Evolutionary conservation across 2,797 vertebrate genomes (phyloP).

Genomic region (Girardinus metallicus): DNA sequence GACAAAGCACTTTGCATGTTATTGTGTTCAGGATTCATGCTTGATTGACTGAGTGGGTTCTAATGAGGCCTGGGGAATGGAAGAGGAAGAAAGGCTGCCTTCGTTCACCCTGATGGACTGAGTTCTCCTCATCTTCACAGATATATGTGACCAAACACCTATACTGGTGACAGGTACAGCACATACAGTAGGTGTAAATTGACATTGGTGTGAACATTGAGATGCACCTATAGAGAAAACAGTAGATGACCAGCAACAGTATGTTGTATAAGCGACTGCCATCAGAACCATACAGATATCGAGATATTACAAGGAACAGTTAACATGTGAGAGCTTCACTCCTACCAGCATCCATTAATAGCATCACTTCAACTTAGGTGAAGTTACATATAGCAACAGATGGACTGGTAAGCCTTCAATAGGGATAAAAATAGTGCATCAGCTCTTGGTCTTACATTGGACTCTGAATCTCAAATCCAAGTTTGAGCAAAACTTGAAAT

Average conservation of each 20-base stretch:
- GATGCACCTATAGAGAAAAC: constrained; percentile 7
- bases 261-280: constrained; percentile 19
- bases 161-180: constrained; percentile 19
- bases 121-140: constrained; percentile 24
- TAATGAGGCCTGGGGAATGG: constrained; percentile 71
- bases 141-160: constrained; percentile 19
- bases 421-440: constrained; percentile 44
- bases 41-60: constrained; percentile 79
- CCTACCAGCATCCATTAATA: constrained; percentile 70
- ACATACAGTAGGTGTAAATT: constrained; percentile 34
- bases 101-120: constrained; percentile 63
- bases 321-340: constrained; percentile 58
- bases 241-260: constrained; percentile 9
- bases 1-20: constrained; percentile 79
- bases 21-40: constrained; percentile 78
- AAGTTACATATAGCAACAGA: constrained; percentile 69
- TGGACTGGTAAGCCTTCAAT: constrained; percentile 63
- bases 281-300: constrained; percentile 47
- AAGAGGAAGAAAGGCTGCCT: constrained; percentile 61
- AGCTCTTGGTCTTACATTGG: constrained; percentile 58
- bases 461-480: constrained; percentile 28
- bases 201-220: constrained; percentile 18
- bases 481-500: constrained; percentile 50
- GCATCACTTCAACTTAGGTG: constrained; percentile 60
- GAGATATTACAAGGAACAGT: constrained; percentile 48